A percentile compares a stretch with the other conserved stretches of the same genome.
Conservation (phyloP, 1,140 invertebrate genomes). For the Pseudachorutes palmiensis region DNA sequence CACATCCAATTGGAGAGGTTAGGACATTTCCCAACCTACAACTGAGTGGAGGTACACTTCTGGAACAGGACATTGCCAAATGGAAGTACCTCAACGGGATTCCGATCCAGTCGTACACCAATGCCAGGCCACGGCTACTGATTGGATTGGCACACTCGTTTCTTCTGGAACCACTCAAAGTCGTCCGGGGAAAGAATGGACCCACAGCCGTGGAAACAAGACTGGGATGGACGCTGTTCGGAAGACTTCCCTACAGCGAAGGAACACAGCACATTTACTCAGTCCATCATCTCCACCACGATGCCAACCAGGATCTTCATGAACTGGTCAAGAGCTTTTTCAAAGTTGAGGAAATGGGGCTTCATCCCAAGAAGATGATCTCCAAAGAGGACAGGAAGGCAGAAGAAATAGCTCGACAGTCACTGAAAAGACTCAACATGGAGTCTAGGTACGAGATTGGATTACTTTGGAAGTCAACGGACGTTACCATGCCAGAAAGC, state of each 20-base stretch:
- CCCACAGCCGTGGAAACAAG: neutral
- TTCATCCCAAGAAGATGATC: neutral
- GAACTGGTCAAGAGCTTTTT: constrained; percentile 24
- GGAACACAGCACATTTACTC: neutral
- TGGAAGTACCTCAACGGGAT: neutral
- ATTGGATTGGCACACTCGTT: neutral
- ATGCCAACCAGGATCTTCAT: constrained; percentile 9
- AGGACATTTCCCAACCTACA: neutral
- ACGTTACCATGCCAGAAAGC: constrained; percentile 5
- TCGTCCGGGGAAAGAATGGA: neutral
- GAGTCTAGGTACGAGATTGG: constrained; percentile 13
- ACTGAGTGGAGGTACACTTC: neutral
- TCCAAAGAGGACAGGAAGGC: constrained; percentile 18
- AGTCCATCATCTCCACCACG: neutral
- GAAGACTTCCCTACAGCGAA: neutral
- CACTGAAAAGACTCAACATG: constrained; percentile 6
- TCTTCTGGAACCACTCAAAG: neutral
- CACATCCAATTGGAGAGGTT: neutral
- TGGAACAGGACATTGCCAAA: neutral
- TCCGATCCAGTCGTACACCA: neutral
- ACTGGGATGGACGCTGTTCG: neutral
- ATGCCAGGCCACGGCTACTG: neutral
- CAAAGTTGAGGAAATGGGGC: constrained; percentile 18
- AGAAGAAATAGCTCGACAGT: constrained; percentile 4
- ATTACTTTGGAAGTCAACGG: constrained; percentile 19